phyloP scores from a whole-genome alignment of 2,113 vertebrate species.

The Istiophorus platypterus region DNA sequence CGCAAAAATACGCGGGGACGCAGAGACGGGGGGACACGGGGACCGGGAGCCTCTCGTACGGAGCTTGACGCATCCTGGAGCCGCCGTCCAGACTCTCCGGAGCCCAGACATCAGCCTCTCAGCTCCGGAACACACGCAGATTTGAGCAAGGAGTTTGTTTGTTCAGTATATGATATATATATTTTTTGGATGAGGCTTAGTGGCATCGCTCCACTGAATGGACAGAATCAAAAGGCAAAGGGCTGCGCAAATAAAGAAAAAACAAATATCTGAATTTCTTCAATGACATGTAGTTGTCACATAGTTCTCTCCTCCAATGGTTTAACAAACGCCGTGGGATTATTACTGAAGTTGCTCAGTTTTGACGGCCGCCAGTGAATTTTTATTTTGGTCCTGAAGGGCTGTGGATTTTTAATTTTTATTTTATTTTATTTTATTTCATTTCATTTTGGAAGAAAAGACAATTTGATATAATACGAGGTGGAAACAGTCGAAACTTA shows the following conservation, averaged over 20 bases:
- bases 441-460: constrained; percentile 27
- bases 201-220: constrained; percentile 23
- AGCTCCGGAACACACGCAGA: constrained; percentile 14
- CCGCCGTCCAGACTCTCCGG: constrained; percentile 36
- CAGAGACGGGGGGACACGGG: constrained; percentile 9
- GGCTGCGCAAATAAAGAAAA: background rate
- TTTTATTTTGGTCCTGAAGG: constrained; percentile 4
- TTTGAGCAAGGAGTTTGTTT: constrained; percentile 56
- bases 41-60: constrained; percentile 16
- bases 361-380: constrained; percentile 13
- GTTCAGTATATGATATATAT: no score
- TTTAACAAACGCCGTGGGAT: constrained; percentile 54
- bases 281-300: constrained; percentile 58
- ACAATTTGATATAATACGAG: background rate
- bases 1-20: constrained; percentile 50
- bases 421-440: constrained; percentile 5
- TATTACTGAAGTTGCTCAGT: constrained; percentile 30
- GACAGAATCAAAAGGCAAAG: constrained; percentile 18
- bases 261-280: background rate
- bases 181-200: constrained; percentile 34
- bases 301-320: constrained; percentile 33
- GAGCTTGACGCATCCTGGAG: constrained; percentile 53
- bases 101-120: constrained; percentile 30
- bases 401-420: constrained; percentile 55
- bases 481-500: constrained; percentile 49